phyloP scores from a whole-genome alignment of 1,140 invertebrate genomes.

The Oryctes rhinoceros region DNA sequence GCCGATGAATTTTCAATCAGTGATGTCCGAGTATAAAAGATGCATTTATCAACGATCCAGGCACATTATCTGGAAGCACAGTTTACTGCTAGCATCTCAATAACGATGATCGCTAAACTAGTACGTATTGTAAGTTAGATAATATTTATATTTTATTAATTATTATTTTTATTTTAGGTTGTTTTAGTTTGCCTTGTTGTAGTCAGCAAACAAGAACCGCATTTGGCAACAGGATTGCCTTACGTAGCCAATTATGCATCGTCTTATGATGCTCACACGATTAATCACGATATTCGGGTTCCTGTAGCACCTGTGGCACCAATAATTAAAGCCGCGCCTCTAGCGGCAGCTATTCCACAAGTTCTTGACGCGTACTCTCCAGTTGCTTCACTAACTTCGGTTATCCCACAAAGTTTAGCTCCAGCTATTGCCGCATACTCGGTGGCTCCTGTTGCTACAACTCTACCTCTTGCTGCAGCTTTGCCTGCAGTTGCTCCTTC shows the following conservation, averaged over 20 bases:
- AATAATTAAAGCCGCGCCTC: background rate
- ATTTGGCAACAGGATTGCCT: background rate
- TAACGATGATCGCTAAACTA: background rate
- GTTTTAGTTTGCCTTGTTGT: background rate
- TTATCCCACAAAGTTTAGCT: background rate
- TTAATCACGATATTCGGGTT: constrained; percentile 10
- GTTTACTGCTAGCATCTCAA: background rate
- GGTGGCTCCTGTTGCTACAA: background rate
- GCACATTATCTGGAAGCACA: constrained; percentile 18
- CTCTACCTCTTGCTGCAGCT: background rate
- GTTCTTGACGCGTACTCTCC: background rate
- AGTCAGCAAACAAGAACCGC: background rate
- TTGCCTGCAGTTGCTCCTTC: background rate
- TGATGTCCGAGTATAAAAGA: constrained; percentile 4
- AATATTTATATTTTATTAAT: background rate
- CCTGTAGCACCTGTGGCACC: constrained; percentile 13
- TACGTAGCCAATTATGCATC: constrained; percentile 11
- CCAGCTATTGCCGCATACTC: background rate
- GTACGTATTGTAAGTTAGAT: background rate
- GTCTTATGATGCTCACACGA: background rate
- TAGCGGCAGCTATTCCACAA: background rate
- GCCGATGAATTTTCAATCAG: constrained; percentile 12
- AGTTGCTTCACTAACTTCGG: background rate
- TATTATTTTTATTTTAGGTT: background rate
- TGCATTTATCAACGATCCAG: background rate